A percentile compares a stretch with the other conserved stretches of the same genome.
phyloP scores from a whole-genome alignment of 2,113 vertebrate genomes.

The Henicopernis longicauda region DNA sequence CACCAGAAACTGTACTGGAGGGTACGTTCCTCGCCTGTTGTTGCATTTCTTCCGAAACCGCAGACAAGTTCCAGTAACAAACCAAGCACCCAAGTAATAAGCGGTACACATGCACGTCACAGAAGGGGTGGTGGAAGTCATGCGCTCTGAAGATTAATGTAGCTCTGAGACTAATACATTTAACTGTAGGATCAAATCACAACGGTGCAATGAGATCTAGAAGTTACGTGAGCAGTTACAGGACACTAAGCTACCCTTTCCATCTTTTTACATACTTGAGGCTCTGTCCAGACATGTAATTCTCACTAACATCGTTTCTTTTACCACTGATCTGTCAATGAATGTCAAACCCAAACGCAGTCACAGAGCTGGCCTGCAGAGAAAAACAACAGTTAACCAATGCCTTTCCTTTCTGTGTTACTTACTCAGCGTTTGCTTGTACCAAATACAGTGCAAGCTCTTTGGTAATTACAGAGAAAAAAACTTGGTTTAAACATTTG shows the following conservation, averaged over 20 bases:
- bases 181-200: too few species aligned
- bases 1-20: too few species aligned
- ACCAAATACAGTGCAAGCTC: neutral
- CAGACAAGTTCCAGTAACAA: neutral
- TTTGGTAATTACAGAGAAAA: neutral
- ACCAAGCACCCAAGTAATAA: accelerated
- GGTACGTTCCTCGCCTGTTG: too few species aligned
- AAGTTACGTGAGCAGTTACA: accelerated
- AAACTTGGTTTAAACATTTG: neutral
- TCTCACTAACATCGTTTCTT: neutral
- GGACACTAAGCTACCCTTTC: too few species aligned
- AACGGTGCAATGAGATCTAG: accelerated
- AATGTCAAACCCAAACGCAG: neutral
- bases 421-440: too few species aligned
- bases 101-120: accelerated
- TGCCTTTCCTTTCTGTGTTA: too few species aligned
- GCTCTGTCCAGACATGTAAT: accelerated
- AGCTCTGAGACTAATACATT: accelerated
- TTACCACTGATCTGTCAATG: accelerated
- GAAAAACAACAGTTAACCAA: neutral
- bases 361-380: too few species aligned
- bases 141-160: accelerated
- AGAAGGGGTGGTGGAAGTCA: accelerated
- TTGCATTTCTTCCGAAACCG: too few species aligned
- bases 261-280: too few species aligned